Percentiles rank a stretch among this genome's conserved stretches.
phyloP scores from a whole-genome alignment of 2,888 invertebrate species.

The Caenorhabditis angaria region DNA sequence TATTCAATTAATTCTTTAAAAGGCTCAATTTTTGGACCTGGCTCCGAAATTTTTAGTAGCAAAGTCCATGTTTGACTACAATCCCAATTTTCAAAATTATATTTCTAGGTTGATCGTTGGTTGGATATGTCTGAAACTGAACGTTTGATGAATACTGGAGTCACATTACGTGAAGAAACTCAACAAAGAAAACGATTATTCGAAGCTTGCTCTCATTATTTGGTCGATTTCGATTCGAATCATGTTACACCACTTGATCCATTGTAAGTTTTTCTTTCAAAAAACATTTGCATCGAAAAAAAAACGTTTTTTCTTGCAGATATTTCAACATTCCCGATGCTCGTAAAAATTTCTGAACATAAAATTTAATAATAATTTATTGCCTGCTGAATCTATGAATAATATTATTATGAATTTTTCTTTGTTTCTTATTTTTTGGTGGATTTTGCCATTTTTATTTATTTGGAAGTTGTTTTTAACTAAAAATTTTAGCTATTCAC shows the following conservation, averaged over 20 bases:
- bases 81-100: neutral
- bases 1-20: no score
- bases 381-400: neutral
- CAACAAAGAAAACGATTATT: slow-evolving; percentile 41
- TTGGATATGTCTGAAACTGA: slow-evolving; percentile 51
- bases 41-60: no score
- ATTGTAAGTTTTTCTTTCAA: slow-evolving; percentile 19
- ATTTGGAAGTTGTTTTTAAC: slow-evolving; percentile 8
- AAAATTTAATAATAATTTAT: neutral
- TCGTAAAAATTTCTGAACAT: slow-evolving; percentile 16
- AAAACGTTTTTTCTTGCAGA: slow-evolving; percentile 10
- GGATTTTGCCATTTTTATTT: neutral
- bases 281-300: neutral
- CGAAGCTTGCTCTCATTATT: slow-evolving; percentile 53
- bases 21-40: no score
- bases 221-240: slow-evolving; percentile 60
- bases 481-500: slow-evolving; percentile 6
- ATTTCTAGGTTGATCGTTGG: slow-evolving; percentile 50
- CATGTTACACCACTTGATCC: slow-evolving; percentile 59
- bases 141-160: slow-evolving; percentile 43
- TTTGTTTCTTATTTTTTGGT: neutral
- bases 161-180: slow-evolving; percentile 23
- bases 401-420: neutral
- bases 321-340: slow-evolving; percentile 40
- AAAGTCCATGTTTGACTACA: neutral